Conservation (phyloP, 1,140 invertebrate species). For the Helicoverpa zea region DNA sequence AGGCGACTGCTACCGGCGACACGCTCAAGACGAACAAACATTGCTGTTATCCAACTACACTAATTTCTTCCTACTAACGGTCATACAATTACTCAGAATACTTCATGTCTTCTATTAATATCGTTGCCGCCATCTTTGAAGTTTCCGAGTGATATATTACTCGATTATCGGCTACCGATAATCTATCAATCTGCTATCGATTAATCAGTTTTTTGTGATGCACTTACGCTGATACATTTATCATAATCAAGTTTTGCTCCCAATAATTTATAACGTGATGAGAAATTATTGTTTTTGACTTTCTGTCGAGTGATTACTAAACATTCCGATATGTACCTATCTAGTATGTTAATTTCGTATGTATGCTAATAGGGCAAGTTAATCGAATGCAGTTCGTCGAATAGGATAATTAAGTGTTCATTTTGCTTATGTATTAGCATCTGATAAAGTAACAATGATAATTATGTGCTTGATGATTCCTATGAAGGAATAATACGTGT, state of each 20-base stretch:
- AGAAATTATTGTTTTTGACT: not conserved
- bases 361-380: constrained; percentile 4
- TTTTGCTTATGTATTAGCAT: not conserved
- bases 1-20: constrained; percentile 38
- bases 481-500: not conserved
- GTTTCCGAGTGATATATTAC: constrained; percentile 27
- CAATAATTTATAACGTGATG: not conserved
- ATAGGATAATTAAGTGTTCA: constrained; percentile 9
- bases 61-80: not conserved
- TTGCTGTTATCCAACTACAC: constrained; percentile 3
- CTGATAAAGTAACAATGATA: not conserved
- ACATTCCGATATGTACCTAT: not conserved
- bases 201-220: constrained; percentile 16
- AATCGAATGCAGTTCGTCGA: constrained; percentile 14
- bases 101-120: constrained; percentile 26
- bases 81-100: constrained; percentile 3
- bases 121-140: constrained; percentile 21
- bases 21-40: constrained; percentile 6
- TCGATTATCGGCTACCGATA: constrained; percentile 37
- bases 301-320: not conserved
- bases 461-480: not conserved
- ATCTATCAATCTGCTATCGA: constrained; percentile 28
- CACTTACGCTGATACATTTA: not conserved
- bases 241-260: constrained; percentile 20
- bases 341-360: not conserved